These are phyloP conservation scores for Magallana gigas DNA, from an alignment of 1,140 invertebrate species.

Conservation along the genomic window DNA sequence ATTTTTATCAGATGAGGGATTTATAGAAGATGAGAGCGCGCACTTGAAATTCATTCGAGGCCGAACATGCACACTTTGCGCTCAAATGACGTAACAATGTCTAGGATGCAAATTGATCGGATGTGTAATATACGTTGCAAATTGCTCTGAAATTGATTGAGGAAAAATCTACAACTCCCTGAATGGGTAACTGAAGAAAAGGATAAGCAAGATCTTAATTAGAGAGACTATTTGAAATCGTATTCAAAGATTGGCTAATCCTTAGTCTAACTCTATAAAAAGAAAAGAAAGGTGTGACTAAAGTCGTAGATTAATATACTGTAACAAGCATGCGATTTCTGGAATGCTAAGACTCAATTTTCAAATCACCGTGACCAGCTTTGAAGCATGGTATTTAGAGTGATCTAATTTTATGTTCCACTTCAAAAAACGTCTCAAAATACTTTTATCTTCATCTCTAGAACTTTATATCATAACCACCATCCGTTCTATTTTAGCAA, in stretches of 20 bases:
- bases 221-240: not conserved
- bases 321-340: not conserved
- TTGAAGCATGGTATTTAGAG: not conserved
- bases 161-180: not conserved
- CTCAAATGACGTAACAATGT: not conserved
- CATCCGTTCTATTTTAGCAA: not conserved
- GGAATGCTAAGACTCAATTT: not conserved
- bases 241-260: too few relatives aligned
- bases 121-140: constrained; percentile 13
- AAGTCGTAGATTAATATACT: not conserved
- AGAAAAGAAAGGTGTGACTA: not conserved
- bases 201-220: not conserved
- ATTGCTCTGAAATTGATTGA: not conserved
- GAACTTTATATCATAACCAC: too few relatives aligned
- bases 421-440: not conserved
- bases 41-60: not conserved
- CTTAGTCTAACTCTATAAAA: not conserved
- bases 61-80: not conserved
- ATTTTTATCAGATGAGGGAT: constrained; percentile 27
- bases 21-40: not conserved
- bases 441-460: too few relatives aligned
- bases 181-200: not conserved
- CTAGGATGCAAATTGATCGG: not conserved
- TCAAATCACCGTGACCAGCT: not conserved
- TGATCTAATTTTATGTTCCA: not conserved